Evolutionary conservation across 2,113 vertebrate genomes (phyloP), one percentile per base, ranked within the genome.

Genomic region (Scalopus aquaticus): DNA sequence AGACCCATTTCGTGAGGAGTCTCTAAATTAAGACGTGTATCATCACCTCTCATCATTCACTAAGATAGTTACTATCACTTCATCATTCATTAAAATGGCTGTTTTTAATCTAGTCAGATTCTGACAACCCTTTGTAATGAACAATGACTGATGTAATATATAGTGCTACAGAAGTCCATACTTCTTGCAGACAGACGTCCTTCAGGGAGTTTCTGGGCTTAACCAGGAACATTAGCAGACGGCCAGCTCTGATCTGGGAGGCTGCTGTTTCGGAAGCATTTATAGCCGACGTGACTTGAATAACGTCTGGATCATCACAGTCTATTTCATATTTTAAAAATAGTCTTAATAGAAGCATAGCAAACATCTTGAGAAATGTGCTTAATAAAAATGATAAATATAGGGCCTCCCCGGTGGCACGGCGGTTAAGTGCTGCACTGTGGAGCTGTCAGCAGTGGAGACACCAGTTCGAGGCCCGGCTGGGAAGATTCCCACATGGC

Each of bases 291-390:
- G 26, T 49, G 17, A 67, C 51, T 60, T 12, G 9, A n/a, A 26
- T 54, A 65, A 88, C 20, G 12, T 8, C 64, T 76, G 17, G 8
- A 35, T 72, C 20, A 58, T 44, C 24, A 76, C 3, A 64, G 0
- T 32, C 3, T 70, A 24, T 2, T 65, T 62, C 51, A 49, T 2
- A 42, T 85, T 65, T 44, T 64, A 24, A 69, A 44, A 82, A 60
- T n/a, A 58, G 6, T 69, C 5, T 70, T 44, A 81, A 16, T 10
- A 17, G 35, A 73, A 17, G 3, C 35, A 39, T 74, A 86, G 5
- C 13, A 42, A 42, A 51, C 88, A 51, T 44, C n/a, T 85, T 93
- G 49, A 79, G 32, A 64, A 84, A 85, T 85, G 73, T 32, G 35
- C 77, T 77, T 73, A 73, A 86, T 86, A 42, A 26, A 30, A 6